Conservation (phyloP, 1,140 invertebrate species). For the Rhagoletis pomonella region DNA sequence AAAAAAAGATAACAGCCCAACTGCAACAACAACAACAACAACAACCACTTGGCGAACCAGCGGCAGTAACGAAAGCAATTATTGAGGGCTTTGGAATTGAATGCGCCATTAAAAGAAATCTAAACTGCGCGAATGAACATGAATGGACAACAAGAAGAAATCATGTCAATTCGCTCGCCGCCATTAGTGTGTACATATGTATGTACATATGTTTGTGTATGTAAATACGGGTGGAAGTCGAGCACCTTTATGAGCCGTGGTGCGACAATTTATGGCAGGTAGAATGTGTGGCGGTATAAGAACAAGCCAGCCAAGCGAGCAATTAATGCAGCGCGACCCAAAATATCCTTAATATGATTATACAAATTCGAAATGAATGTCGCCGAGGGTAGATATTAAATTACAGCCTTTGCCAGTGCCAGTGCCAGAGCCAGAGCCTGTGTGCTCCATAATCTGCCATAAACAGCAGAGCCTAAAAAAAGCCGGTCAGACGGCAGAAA, state of each 20-base stretch:
- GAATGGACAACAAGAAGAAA: conserved; percentile 57
- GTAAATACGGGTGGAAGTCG: neutral
- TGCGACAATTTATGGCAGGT: conserved; percentile 46
- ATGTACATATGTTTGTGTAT: neutral
- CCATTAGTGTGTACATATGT: conserved; percentile 42
- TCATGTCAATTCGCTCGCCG: conserved; percentile 57
- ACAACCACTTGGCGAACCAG: too few relatives aligned
- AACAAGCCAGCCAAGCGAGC: conserved; percentile 19
- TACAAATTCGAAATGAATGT: conserved; percentile 32
- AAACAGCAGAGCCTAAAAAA: conserved; percentile 23
- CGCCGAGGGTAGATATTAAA: neutral
- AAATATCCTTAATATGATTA: conserved; percentile 50
- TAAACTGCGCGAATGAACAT: conserved; percentile 51
- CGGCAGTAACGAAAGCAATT: neutral
- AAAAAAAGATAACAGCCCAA: neutral
- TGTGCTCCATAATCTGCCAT: neutral
- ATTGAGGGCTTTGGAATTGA: neutral
- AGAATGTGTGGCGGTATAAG: neutral
- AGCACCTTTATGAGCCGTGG: conserved; percentile 25
- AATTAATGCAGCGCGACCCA: conserved; percentile 7
- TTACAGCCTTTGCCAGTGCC: neutral
- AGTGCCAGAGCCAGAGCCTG: neutral
- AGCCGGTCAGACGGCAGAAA: neutral
- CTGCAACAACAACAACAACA: neutral
- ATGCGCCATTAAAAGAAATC: conserved; percentile 49